Conservation (phyloP, 2,113 vertebrate species). For the Athene noctua region DNA sequence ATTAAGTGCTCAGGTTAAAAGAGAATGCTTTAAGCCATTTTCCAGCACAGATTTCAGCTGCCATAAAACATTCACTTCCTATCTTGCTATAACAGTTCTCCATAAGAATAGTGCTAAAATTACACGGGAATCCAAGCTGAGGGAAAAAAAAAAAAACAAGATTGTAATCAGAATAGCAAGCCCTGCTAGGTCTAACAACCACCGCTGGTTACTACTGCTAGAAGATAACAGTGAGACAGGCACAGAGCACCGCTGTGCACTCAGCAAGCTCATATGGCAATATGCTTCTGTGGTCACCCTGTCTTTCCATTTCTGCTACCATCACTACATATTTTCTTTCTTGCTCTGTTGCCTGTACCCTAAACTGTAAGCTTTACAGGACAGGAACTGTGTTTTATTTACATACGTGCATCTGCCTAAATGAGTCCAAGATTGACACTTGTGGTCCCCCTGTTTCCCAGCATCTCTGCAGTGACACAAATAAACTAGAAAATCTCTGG, state of each 20-base stretch:
- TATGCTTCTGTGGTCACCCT: background rate
- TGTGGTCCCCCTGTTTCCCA: background rate
- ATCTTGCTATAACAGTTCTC: conserved; percentile 33
- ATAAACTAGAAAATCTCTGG: background rate
- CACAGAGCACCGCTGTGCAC: background rate
- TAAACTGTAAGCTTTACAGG: background rate
- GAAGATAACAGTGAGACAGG: background rate
- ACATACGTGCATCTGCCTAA: background rate
- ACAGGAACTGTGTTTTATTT: background rate
- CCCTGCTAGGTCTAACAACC: background rate
- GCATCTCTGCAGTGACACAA: background rate
- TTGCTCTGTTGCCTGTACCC: background rate
- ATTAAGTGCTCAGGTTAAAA: conserved; percentile 29
- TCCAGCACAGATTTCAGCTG: background rate
- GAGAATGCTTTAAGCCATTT: conserved; percentile 22
- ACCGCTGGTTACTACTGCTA: background rate
- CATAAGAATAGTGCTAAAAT: conserved; percentile 34
- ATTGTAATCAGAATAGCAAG: conserved; percentile 32
- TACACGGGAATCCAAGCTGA: conserved; percentile 15
- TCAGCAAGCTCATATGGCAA: background rate
- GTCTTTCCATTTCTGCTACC: background rate
- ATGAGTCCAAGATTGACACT: background rate
- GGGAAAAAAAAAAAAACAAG: background rate
- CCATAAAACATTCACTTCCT: background rate
- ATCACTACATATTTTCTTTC: background rate